Base-by-base conservation (phyloP, 92 coral and sea anemone species). In the Palythoa grandiflora region DNA sequence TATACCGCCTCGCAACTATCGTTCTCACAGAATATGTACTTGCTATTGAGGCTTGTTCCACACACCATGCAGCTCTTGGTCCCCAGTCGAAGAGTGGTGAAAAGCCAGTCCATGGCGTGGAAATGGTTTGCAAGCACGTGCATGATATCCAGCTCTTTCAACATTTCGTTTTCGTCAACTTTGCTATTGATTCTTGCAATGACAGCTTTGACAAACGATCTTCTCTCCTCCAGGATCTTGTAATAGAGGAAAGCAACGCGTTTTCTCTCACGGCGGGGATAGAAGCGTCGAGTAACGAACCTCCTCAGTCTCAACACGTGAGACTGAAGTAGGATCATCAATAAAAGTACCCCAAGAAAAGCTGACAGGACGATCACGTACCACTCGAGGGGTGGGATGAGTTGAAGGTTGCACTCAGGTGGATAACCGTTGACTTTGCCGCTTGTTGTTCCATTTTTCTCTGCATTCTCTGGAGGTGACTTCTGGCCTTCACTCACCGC, bases 161-260 rank as follows among this genome's bases (percentile, higher is more conserved):
- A 89, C 48, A 93, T 95, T 70, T 93, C 92, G 80, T 92, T 95
- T 75, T 96, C 98, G 80, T 96, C 98, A 36, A 89, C 79, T 60
- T 93, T 89, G 89, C 93, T 91, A 86, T 96, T 92, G 93, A 97
- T 97, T 53, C 91, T 94, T 52, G 93, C 96, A 59, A 93, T 93
- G 68, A 94, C 96, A 36, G 92, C 85, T 68, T 94, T 96, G 77
- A 92, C 91, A 84, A 97, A 94, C 16, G 88, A 89, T 70, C 91
- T 93, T 55, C 99, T 95, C 63, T 97, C 98, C 83, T 97, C 99
- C 19, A 97, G 88, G 44, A 97, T 94, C 83, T 88, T 95, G 92
- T 97, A 96, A 91, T 97, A 97, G 12, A 97, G 87, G 65, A 94
- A 97, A 47, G 98, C 96, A 47, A 95, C 90, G 39, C 99, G 96